phyloP scores from a whole-genome alignment of 2,113 vertebrate species.

The Lophochroa leadbeateri region DNA sequence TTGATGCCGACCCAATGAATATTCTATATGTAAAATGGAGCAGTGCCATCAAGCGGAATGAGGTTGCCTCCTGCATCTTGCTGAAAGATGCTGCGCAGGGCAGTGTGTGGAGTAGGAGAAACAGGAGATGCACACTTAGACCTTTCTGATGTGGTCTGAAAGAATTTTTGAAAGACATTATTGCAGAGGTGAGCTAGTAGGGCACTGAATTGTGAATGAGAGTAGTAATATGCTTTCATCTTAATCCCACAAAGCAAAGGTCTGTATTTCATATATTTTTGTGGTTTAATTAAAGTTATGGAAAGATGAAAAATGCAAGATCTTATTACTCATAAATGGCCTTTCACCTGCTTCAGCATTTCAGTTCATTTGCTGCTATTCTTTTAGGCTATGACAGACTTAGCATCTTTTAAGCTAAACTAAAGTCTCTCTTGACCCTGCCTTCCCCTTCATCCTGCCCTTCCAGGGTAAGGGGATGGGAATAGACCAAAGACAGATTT shows the following conservation, averaged over 20 bases:
- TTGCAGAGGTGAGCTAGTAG: background rate
- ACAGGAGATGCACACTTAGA: accelerated
- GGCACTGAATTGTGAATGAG: background rate
- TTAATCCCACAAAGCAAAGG: background rate
- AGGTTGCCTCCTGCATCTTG: background rate
- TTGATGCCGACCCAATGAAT: background rate
- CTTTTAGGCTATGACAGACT: background rate
- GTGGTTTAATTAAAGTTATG: background rate
- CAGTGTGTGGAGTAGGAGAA: background rate
- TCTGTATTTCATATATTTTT: background rate
- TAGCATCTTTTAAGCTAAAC: background rate
- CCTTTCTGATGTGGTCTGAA: background rate
- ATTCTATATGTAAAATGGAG: background rate
- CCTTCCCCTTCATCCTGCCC: background rate
- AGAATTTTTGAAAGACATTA: background rate
- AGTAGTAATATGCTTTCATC: background rate
- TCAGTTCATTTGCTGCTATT: background rate
- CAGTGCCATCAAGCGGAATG: background rate
- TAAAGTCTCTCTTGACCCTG: background rate
- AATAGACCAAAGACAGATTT: background rate
- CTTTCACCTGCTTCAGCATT: background rate
- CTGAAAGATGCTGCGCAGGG: background rate
- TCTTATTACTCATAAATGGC: background rate
- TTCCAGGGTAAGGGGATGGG: background rate
- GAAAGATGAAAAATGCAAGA: background rate